Percentiles rank a stretch among this genome's conserved stretches.
Conservation (phyloP, 2,113 vertebrate genomes). For the Tachuris rubrigastra region DNA sequence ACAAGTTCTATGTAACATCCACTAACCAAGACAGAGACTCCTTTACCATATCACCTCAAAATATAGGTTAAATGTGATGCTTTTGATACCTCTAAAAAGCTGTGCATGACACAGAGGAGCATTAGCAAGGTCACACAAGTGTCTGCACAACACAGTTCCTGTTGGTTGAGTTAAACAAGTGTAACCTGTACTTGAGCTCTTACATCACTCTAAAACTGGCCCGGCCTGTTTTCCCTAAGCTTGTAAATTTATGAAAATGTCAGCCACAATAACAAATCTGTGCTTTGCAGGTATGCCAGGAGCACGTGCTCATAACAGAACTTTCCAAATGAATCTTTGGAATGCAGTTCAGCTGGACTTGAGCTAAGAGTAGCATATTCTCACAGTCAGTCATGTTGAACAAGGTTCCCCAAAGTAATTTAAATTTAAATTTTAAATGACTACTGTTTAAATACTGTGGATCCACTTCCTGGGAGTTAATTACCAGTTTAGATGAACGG, state of each 20-base stretch:
- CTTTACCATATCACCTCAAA: not conserved
- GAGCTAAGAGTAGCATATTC: not conserved
- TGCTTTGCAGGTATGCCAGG: not conserved
- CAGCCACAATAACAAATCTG: not conserved
- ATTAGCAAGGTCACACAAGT: not conserved
- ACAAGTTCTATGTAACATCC: not conserved
- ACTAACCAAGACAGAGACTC: not conserved
- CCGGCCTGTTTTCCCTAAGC: not conserved
- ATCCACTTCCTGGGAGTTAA: conserved; percentile 54
- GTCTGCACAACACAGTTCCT: not conserved
- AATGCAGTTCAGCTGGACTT: not conserved
- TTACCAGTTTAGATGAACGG: not conserved
- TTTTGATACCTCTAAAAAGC: not conserved
- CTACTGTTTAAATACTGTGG: not conserved
- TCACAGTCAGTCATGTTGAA: not conserved
- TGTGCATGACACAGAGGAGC: not conserved
- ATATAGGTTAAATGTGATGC: not conserved
- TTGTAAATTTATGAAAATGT: not conserved
- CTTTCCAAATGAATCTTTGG: not conserved
- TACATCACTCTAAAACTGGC: not conserved
- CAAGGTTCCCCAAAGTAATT: not conserved
- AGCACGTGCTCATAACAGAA: not conserved
- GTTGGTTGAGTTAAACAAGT: not conserved
- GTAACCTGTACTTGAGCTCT: not conserved
- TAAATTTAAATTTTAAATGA: not conserved